These are phyloP conservation scores for Pristionchus exspectatus DNA, from an alignment of 2,888 invertebrate genomes.

Conservation along the genomic window DNA sequence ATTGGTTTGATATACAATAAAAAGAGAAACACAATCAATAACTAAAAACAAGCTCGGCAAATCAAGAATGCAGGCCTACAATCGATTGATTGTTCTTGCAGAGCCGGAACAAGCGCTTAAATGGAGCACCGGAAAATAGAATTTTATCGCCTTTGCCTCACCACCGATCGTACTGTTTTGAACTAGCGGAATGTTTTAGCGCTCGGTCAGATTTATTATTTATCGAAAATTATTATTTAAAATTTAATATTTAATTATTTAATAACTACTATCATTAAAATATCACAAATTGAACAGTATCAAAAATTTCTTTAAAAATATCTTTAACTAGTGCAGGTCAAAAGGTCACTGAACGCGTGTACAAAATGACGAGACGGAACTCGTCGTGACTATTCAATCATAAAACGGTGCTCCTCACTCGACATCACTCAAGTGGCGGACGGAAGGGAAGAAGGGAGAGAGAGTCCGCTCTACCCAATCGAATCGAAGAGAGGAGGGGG, in stretches of 20 bases:
- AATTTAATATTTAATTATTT: not conserved
- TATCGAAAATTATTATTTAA: not conserved
- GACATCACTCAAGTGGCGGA: constrained; percentile 37
- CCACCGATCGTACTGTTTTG: not conserved
- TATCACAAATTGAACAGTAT: too few relatives aligned
- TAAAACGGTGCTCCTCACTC: constrained; percentile 44
- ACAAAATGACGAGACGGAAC: not conserved
- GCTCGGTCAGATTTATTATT: not conserved
- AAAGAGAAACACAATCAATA: not conserved
- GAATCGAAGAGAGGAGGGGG: constrained; percentile 3
- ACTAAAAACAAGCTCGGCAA: not conserved
- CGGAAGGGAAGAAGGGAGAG: not conserved
- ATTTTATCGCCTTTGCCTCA: not conserved
- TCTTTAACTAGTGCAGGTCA: not conserved
- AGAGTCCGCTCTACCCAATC: constrained; percentile 21
- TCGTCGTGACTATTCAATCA: constrained; percentile 42
- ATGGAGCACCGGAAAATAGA: constrained; percentile 13
- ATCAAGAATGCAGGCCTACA: constrained; percentile 3
- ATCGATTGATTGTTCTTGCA: constrained; percentile 24
- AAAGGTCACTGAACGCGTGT: not conserved
- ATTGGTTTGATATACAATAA: not conserved
- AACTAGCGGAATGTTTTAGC: not conserved
- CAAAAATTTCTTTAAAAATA: too few relatives aligned
- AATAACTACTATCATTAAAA: not conserved
- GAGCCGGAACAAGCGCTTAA: not conserved